Percentiles rank a stretch among this genome's conserved stretches.
Conservation (phyloP, 2,888 invertebrate species). For the Pandemis corylana region DNA sequence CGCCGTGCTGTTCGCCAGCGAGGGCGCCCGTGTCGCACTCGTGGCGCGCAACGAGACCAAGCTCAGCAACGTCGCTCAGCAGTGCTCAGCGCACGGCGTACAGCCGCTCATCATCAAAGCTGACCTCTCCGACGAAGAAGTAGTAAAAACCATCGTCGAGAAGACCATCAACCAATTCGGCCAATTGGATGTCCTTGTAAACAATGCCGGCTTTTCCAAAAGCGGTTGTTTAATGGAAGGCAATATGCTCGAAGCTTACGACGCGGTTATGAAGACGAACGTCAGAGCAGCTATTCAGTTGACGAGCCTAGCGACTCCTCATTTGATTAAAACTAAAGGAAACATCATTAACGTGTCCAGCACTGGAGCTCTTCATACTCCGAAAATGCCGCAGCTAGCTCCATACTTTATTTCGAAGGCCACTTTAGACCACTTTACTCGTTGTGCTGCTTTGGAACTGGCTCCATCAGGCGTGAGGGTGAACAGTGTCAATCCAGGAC, state of each 20-base stretch:
- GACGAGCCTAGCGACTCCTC: constrained; percentile 53
- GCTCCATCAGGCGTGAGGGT: constrained; percentile 85
- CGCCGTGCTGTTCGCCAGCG: constrained; percentile 56
- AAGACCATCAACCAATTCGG: constrained; percentile 52
- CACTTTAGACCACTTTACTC: constrained; percentile 90
- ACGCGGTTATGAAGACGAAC: constrained; percentile 56
- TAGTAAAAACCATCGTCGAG: constrained; percentile 48
- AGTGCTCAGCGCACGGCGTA: constrained; percentile 52
- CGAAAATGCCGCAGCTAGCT: constrained; percentile 12
- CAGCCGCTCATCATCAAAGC: constrained; percentile 50
- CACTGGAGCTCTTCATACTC: constrained; percentile 42
- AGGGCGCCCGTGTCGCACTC: constrained; percentile 55
- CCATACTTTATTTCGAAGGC: constrained; percentile 89
- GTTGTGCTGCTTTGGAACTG: constrained; percentile 87
- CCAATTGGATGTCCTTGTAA: constrained; percentile 56
- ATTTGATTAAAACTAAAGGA: constrained; percentile 56
- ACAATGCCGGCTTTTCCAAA: constrained; percentile 55
- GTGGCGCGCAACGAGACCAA: constrained; percentile 58
- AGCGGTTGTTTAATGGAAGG: constrained; percentile 44
- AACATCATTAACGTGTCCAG: constrained; percentile 65
- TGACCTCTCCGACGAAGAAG: constrained; percentile 54
- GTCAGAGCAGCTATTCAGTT: constrained; percentile 53
- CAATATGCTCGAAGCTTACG: constrained; percentile 49
- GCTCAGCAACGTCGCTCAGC: constrained; percentile 53
- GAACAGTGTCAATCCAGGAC: constrained; percentile 88